These are phyloP conservation scores for Rhinophrynus dorsalis DNA, from an alignment of 2,797 vertebrate genomes.

Conservation along the genomic window DNA sequence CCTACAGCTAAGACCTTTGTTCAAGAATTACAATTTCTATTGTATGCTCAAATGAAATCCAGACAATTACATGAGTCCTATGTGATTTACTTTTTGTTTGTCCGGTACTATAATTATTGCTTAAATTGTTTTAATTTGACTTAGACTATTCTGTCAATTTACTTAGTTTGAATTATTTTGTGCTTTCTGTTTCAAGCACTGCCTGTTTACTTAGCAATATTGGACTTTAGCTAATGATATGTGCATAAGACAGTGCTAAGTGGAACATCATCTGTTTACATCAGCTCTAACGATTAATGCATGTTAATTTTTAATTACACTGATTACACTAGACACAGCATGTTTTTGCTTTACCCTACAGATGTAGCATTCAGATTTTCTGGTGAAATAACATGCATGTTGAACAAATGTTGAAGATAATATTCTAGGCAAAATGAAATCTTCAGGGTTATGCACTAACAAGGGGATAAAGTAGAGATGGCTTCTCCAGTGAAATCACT, in stretches of 20 bases:
- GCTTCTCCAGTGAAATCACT: too few species aligned
- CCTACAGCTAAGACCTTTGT: conserved; percentile 36
- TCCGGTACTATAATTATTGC: conserved; percentile 61
- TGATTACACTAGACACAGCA: conserved; percentile 89
- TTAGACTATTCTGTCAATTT: conserved; percentile 65
- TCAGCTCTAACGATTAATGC: conserved; percentile 96
- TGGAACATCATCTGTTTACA: conserved; percentile 96
- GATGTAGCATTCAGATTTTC: conserved; percentile 81
- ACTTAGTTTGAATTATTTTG: conserved; percentile 73
- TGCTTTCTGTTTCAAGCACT: conserved; percentile 69
- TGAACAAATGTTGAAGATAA: conserved; percentile 78
- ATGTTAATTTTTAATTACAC: conserved; percentile 98
- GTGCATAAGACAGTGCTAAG: conserved; percentile 92
- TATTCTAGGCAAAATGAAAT: neutral
- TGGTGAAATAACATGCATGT: conserved; percentile 70
- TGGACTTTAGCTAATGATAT: conserved; percentile 82
- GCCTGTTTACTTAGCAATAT: conserved; percentile 77
- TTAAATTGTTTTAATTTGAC: conserved; percentile 64
- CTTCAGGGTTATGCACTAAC: too few species aligned
- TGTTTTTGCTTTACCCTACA: conserved; percentile 82
- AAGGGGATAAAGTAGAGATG: too few species aligned
- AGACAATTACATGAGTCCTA: conserved; percentile 66
- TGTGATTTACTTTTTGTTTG: conserved; percentile 63
- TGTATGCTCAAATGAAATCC: conserved; percentile 61
- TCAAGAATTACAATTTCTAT: conserved; percentile 44